Evolutionary conservation across 2,797 vertebrate species (phyloP).

Genomic region (Leucoraja ocellata): DNA sequence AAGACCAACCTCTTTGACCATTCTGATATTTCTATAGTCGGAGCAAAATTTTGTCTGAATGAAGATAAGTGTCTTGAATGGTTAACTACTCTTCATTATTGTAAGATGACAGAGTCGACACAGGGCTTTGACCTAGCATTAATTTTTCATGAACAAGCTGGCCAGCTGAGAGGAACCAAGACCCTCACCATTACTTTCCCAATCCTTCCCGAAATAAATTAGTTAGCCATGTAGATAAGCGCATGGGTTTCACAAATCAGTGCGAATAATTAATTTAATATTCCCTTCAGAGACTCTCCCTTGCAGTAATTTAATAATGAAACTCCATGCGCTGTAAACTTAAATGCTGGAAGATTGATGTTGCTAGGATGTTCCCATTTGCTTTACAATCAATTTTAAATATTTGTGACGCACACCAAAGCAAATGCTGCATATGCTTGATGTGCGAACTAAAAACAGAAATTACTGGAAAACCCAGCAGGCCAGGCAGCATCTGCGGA

Average conservation of each 20-base stretch:
- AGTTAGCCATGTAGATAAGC: neutral
- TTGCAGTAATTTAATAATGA: neutral
- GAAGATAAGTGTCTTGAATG: too few species aligned
- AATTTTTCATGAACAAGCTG: neutral
- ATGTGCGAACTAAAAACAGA: too few species aligned
- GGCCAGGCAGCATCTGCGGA: too few species aligned
- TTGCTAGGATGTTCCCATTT: neutral
- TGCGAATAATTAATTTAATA: neutral
- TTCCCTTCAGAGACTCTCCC: neutral
- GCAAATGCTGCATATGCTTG: too few species aligned
- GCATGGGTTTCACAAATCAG: neutral
- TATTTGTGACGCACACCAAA: too few species aligned
- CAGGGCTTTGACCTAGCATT: neutral
- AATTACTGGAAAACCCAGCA: too few species aligned
- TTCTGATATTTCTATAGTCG: too few species aligned
- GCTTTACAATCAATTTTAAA: neutral
- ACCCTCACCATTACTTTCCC: neutral
- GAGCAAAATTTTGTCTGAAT: too few species aligned
- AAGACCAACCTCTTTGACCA: too few species aligned
- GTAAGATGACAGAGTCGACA: neutral
- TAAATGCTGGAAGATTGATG: neutral
- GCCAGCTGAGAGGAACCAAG: neutral
- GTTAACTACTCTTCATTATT: too few species aligned
- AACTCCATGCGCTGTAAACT: neutral
- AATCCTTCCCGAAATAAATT: neutral